These are phyloP conservation scores for Epizoanthus illoricatus DNA, from an alignment of 92 coral and sea anemone species.

Conservation along the genomic window DNA sequence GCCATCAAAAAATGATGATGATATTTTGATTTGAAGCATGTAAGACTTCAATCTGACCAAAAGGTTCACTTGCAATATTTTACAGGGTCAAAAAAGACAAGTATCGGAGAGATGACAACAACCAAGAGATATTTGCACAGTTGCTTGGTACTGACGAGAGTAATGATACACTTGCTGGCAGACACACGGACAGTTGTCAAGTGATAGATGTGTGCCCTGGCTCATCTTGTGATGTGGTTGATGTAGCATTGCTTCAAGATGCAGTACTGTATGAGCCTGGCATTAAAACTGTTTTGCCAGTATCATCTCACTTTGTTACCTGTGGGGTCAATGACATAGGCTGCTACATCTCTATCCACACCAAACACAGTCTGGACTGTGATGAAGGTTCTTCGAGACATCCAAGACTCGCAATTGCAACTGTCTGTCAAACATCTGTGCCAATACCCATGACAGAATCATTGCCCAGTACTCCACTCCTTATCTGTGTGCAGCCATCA, in stretches of 20 bases:
- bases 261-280: not conserved
- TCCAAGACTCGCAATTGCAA: not conserved
- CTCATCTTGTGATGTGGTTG: conserved; percentile 10
- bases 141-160: not conserved
- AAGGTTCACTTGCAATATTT: not conserved
- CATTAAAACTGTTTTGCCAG: not conserved
- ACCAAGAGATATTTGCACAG: conserved; percentile 37
- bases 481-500: conserved; percentile 11
- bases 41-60: too few relatives aligned
- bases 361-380: not conserved
- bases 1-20: too few relatives aligned
- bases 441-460: not conserved
- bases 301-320: not conserved
- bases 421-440: conserved; percentile 3
- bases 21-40: too few relatives aligned
- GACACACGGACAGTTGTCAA: not conserved
- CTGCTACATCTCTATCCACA: not conserved
- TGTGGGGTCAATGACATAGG: conserved; percentile 15
- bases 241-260: not conserved
- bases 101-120: conserved; percentile 4
- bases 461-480: not conserved
- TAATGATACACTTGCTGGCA: not conserved
- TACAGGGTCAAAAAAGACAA: not conserved
- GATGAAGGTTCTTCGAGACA: not conserved
- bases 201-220: not conserved